phyloP scores from a whole-genome alignment of 2,113 vertebrate species.

The Engystomops pustulosus region DNA sequence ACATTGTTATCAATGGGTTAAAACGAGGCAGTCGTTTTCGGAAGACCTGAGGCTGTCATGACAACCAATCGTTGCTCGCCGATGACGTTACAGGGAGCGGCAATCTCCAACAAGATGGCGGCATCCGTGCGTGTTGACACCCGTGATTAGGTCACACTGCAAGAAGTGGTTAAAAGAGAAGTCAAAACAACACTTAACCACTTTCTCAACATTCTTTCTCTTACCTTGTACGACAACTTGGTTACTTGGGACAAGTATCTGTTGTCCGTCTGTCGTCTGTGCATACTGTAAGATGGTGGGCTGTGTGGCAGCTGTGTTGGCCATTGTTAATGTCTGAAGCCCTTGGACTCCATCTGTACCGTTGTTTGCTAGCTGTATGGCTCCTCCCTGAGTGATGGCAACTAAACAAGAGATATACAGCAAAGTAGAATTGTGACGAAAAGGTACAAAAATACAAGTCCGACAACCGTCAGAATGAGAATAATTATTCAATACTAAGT shows the following conservation, averaged over 20 bases:
- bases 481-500: no score
- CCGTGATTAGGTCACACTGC: no score
- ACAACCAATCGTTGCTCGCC: no score
- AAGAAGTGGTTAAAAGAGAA: no score
- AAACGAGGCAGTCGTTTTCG: no score
- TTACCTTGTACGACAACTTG: slow-evolving; percentile 99
- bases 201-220: slow-evolving; percentile 58
- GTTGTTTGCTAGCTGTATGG: slow-evolving; percentile 96
- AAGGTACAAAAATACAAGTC: background rate
- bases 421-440: background rate
- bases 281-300: slow-evolving; percentile 97
- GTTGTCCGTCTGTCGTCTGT: slow-evolving; percentile 97
- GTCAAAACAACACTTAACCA: no score
- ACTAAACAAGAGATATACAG: slow-evolving; percentile 76
- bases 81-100: no score
- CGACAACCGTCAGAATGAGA: no score
- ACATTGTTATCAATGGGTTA: no score
- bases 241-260: slow-evolving; percentile 97
- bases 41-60: no score
- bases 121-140: no score
- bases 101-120: no score
- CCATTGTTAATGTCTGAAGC: slow-evolving; percentile 95
- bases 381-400: slow-evolving; percentile 97
- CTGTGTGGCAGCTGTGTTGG: slow-evolving; percentile 86
- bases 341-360: slow-evolving; percentile 96